These are phyloP conservation scores for Sphenopsis melanotis DNA, from an alignment of 2,797 vertebrate species.

Conservation along the genomic window DNA sequence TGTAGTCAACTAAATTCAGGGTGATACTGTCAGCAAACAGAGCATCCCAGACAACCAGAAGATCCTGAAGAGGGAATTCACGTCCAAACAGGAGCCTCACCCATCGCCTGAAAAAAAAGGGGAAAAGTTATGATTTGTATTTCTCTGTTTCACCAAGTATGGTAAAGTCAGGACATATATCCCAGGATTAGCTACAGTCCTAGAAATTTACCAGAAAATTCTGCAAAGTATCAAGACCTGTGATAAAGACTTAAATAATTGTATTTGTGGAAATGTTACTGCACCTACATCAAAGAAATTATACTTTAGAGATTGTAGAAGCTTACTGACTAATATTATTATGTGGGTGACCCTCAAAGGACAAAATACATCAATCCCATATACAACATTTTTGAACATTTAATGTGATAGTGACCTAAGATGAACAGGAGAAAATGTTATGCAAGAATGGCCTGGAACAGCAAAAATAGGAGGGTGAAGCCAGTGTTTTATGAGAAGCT, in stretches of 20 bases:
- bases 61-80: conserved; percentile 94
- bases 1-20: conserved; percentile 92
- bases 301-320: neutral
- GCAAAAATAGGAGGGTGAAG: neutral
- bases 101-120: conserved; percentile 84
- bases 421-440: neutral
- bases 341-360: neutral
- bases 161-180: neutral
- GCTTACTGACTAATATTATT: neutral
- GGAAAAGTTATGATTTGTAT: neutral
- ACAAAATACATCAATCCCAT: neutral
- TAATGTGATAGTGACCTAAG: neutral
- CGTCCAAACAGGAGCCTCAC: conserved; percentile 93
- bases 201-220: neutral
- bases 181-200: neutral
- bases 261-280: neutral
- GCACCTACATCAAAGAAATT: neutral
- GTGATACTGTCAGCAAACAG: conserved; percentile 93
- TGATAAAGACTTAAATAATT: neutral
- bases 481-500: neutral
- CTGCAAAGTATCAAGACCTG: neutral
- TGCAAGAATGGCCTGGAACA: neutral
- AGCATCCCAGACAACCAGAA: conserved; percentile 96
- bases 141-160: neutral
- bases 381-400: neutral